Evolutionary conservation across 2,113 vertebrate species (phyloP).

Genomic region (Prunella himalayana): DNA sequence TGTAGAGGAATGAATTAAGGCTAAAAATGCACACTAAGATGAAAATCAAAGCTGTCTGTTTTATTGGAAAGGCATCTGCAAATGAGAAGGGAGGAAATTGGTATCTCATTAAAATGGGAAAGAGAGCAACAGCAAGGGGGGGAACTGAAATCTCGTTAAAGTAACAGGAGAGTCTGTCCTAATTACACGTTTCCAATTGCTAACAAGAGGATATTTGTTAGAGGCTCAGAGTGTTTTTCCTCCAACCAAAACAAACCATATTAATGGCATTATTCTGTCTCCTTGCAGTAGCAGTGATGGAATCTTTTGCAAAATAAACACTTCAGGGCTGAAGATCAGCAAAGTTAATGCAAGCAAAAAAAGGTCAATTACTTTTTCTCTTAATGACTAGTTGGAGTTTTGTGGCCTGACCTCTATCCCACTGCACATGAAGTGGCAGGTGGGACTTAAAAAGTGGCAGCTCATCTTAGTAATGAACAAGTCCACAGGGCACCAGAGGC

Average conservation of each 20-base stretch:
- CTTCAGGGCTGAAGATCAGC: constrained; percentile 36
- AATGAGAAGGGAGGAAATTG: constrained; percentile 70
- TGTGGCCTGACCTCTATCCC: constrained; percentile 60
- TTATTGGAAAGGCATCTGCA: constrained; percentile 69
- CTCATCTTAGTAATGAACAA: neutral
- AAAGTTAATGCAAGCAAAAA: constrained; percentile 44
- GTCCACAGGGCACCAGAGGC: neutral
- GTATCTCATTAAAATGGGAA: constrained; percentile 75
- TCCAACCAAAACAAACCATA: constrained; percentile 66
- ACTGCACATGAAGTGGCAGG: neutral
- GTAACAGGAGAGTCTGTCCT: constrained; percentile 47
- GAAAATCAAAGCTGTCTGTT: constrained; percentile 75
- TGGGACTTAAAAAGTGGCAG: neutral
- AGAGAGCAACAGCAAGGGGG: constrained; percentile 7
- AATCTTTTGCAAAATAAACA: constrained; percentile 69
- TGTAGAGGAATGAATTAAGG: constrained; percentile 59
- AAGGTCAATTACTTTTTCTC: constrained; percentile 55
- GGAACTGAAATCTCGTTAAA: constrained; percentile 70
- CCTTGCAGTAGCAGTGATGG: constrained; percentile 35
- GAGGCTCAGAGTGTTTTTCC: constrained; percentile 51
- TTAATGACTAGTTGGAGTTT: constrained; percentile 55
- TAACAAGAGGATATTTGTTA: constrained; percentile 72
- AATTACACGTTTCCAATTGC: constrained; percentile 69
- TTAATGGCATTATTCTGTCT: constrained; percentile 62
- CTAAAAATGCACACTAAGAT: constrained; percentile 51